Base-by-base conservation (phyloP, 2,113 vertebrate species). In the Bombycilla garrulus region DNA sequence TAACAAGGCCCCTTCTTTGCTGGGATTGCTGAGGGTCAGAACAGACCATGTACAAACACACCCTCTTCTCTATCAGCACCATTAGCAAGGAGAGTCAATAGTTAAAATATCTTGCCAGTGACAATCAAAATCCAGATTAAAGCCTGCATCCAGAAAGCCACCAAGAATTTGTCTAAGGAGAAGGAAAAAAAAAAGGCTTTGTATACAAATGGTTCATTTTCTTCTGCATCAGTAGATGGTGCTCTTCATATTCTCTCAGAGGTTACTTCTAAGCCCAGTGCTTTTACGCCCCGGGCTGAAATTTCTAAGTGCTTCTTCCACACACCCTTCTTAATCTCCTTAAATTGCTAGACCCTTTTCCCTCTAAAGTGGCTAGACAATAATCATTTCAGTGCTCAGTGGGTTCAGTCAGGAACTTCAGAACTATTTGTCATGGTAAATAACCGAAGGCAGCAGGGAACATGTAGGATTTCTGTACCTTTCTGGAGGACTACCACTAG, bases 171-270 rank as follows among this genome's bases (percentile, higher is more conserved):
- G 25, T 67, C 25, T 79, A 31, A 60, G 40, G 19, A 54, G 35
- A 57, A 64, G 9, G 18, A 67, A 58, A 31, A 4, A n/a, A 26
- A n/a, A 33, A 2, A 28, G 13, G 2, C 26, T 79, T 80, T 44
- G 23, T 47, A 25, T 51, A 66, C 12, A 88, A 61, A 70, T n/a
- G 3, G 23, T 50, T 90, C 3, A 13, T 92, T 86, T 88, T 58
- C 71, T 92, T 83, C 60, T 70, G 38, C 58, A 72, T 82, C 94
- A 42, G 36, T 85, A 96, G 94, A 57, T 96, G 96, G 95, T 81
- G 96, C 94, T 96, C 81, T 95, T 89, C n/a, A 12, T 76, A 73
- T 79, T 84, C 71, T 64, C 10, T 61, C 1, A 2, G 15, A 57
- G 36, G 15, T 53, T 86, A 17, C 48, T 58, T 67, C 57, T 26